Conservation (phyloP, 2,113 vertebrate genomes). For the Esox niger region DNA sequence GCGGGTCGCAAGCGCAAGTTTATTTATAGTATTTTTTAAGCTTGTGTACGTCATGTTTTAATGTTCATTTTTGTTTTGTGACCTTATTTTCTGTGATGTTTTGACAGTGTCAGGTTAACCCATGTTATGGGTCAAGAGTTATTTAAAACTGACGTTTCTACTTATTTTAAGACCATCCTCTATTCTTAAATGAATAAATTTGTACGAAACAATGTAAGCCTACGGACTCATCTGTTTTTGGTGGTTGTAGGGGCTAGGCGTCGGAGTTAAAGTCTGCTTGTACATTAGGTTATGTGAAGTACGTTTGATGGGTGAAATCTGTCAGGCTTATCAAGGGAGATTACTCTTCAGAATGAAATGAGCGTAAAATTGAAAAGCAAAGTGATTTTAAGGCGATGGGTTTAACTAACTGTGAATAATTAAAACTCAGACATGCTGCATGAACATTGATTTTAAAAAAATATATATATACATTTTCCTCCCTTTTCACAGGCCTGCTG, state of each 20-base stretch:
- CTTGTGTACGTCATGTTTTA: conserved; percentile 75
- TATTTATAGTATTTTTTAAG: conserved; percentile 89
- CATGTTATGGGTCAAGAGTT: conserved; percentile 70
- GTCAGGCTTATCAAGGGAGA: background rate
- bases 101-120: conserved; percentile 78
- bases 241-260: conserved; percentile 26
- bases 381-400: conserved; percentile 23
- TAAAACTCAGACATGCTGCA: background rate
- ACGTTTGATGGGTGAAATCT: conserved; percentile 13
- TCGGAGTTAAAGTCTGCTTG: background rate
- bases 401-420: conserved; percentile 29
- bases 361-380: background rate
- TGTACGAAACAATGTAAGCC: conserved; percentile 72
- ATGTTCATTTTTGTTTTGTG: conserved; percentile 70
- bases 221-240: conserved; percentile 43
- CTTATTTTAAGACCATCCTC: conserved; percentile 78
- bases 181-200: conserved; percentile 86
- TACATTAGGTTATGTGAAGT: background rate
- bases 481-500: background rate
- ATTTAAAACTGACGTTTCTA: conserved; percentile 79
- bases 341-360: background rate
- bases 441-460: background rate
- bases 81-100: conserved; percentile 81
- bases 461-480: no score
- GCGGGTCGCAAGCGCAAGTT: conserved; percentile 84